Evolutionary conservation across 2,113 vertebrate species (phyloP).

Genomic region (Brachionichthys hirsutus): DNA sequence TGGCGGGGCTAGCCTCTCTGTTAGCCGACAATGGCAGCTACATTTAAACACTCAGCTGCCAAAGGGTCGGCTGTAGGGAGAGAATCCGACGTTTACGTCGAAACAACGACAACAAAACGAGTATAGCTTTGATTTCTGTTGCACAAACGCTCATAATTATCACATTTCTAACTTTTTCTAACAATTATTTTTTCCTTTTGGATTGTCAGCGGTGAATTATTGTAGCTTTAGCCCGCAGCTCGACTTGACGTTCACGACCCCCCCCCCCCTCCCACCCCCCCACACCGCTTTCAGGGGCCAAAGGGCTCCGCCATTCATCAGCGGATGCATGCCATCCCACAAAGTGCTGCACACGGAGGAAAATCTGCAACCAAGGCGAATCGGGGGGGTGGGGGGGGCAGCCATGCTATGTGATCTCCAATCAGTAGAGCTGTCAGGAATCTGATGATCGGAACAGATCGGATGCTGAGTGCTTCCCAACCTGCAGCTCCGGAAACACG

Average conservation of each 20-base stretch:
- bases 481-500: constrained; percentile 34
- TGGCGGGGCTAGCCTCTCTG: neutral
- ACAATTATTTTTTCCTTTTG: neutral
- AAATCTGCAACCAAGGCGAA: constrained; percentile 69
- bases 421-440: constrained; percentile 63
- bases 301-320: constrained; percentile 70
- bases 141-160: constrained; percentile 12
- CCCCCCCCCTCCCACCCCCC: constrained; percentile 51
- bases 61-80: constrained; percentile 53
- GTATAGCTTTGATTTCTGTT: neutral
- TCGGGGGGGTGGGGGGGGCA: constrained; percentile 13
- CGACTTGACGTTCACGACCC: constrained; percentile 29
- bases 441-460: constrained; percentile 65
- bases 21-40: neutral
- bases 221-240: constrained; percentile 31
- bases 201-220: constrained; percentile 31
- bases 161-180: neutral
- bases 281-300: constrained; percentile 44
- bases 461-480: constrained; percentile 30
- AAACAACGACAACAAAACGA: too few species aligned
- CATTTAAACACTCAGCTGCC: neutral
- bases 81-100: too few species aligned
- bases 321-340: constrained; percentile 39
- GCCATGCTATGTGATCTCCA: constrained; percentile 55
- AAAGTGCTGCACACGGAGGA: constrained; percentile 67